These are phyloP conservation scores for Arvicanthis niloticus DNA, from an alignment of 2,113 vertebrate species.

Conservation along the genomic window DNA sequence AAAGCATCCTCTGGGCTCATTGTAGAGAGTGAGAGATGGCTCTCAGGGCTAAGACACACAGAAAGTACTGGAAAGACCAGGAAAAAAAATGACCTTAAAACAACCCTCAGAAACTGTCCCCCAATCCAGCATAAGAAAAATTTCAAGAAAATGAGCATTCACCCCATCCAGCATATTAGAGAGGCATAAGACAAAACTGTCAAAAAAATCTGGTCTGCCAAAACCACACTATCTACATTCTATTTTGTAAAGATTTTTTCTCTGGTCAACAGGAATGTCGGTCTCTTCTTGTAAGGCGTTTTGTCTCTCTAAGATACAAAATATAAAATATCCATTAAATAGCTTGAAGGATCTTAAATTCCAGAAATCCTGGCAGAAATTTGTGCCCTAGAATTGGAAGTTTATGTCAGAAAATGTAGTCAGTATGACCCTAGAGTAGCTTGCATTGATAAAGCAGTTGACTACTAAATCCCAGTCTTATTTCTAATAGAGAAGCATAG, in stretches of 20 bases:
- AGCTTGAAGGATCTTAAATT: conserved; percentile 4
- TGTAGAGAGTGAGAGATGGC: not conserved
- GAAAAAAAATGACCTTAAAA: not conserved
- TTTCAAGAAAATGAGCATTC: not conserved
- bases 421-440: not conserved
- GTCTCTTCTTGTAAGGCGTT: not conserved
- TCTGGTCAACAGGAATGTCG: not conserved
- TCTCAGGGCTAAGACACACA: not conserved
- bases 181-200: not conserved
- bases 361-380: conserved; percentile 24
- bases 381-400: not conserved
- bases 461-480: not conserved
- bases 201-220: not conserved
- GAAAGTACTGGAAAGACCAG: not conserved
- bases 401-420: not conserved
- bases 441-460: not conserved
- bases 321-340: conserved; percentile 12
- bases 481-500: not conserved
- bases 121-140: not conserved
- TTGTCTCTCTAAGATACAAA: not conserved
- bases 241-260: not conserved
- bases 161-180: not conserved
- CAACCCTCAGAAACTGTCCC: not conserved
- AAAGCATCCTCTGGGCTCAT: not conserved
- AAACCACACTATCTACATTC: not conserved